Percentiles rank a stretch among this genome's conserved stretches.
These are phyloP conservation scores for Leucophenga maculata DNA, from an alignment of 2,888 invertebrate genomes.

Conservation along the genomic window DNA sequence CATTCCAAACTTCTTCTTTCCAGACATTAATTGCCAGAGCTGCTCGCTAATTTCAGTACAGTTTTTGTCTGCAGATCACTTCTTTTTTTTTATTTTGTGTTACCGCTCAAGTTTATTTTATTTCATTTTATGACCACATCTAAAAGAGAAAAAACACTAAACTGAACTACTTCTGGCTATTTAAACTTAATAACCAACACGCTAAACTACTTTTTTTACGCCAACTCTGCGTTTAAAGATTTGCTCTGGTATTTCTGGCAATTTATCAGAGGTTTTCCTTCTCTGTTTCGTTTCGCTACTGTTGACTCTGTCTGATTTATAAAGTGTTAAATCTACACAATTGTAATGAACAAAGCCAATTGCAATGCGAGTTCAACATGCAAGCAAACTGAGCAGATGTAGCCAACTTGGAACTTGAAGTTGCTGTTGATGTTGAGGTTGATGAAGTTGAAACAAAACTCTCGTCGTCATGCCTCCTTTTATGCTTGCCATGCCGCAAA, in stretches of 20 bases:
- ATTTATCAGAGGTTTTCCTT: constrained; percentile 10
- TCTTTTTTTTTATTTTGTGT: not conserved
- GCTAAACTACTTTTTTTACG: not conserved
- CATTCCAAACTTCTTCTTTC: not conserved
- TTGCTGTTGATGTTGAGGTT: too few relatives aligned
- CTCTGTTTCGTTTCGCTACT: not conserved
- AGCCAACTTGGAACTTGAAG: too few relatives aligned
- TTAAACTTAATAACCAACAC: not conserved
- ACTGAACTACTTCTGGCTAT: constrained; percentile 14
- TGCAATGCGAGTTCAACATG: too few relatives aligned
- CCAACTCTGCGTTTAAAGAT: not conserved
- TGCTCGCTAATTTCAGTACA: not conserved
- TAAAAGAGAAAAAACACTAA: not conserved
- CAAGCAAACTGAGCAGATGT: too few relatives aligned
- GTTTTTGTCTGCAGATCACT: not conserved
- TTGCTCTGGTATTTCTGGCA: constrained; percentile 22
- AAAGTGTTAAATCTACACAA: constrained; percentile 25
- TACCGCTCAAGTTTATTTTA: not conserved
- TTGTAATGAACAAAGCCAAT: constrained; percentile 16
- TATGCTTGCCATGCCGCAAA: too few relatives aligned
- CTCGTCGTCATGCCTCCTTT: too few relatives aligned
- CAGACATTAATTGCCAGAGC: too few relatives aligned
- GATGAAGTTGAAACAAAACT: too few relatives aligned
- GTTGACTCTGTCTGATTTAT: constrained; percentile 15
- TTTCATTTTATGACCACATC: not conserved